Evolutionary conservation across 2,888 invertebrate species (phyloP), one percentile per base, ranked within the genome.

Genomic region (Electrophaes corylata): DNA sequence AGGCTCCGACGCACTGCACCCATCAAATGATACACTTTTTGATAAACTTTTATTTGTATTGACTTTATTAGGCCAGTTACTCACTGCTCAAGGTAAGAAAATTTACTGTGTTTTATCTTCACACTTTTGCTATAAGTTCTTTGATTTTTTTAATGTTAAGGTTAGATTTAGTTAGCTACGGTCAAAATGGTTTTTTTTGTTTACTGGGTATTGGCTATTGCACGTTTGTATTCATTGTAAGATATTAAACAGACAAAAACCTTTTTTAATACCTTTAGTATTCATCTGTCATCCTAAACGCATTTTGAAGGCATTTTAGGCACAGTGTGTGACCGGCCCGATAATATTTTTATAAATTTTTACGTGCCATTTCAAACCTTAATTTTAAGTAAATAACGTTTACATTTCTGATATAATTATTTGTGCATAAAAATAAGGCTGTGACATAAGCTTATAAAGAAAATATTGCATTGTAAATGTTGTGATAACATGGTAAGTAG

Each of bases 1-100:
- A 71, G 90, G 20, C 73, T 88, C 14, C 63, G 90, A 6, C 75
- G 90, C 20, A 82, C 88, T 1, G 80, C 84, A 3, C 87, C 88
- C 0, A 83, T 88, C 72, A 90, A 90, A 70, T 89, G 60, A 66
- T 35, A 44, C 45, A 44, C 19, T 46, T 62, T 66, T 66, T 66
- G 60, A 66, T 66, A 77, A 29, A 57, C 35, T 64, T 45, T 64
- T 59, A 53, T 67, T 65, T 64, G 20, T 60, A 49, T 23, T 18
- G 37, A 61, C 29, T 51, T 48, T 63, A 62, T 62, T 60, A 48
- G 59, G 55, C 48, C 53, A 45, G 60, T 62, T 56, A 54, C 64
- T 59, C 51, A 56, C 58, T 61, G 56, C 26, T 49, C 39, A 8
- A 12, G 11, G 31, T 18, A 33, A 40, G 41, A 16, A 55, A 60